Evolutionary conservation across 2,113 vertebrate species (phyloP), one percentile per base, ranked within the genome.

Genomic region (Anseranas semipalmata): DNA sequence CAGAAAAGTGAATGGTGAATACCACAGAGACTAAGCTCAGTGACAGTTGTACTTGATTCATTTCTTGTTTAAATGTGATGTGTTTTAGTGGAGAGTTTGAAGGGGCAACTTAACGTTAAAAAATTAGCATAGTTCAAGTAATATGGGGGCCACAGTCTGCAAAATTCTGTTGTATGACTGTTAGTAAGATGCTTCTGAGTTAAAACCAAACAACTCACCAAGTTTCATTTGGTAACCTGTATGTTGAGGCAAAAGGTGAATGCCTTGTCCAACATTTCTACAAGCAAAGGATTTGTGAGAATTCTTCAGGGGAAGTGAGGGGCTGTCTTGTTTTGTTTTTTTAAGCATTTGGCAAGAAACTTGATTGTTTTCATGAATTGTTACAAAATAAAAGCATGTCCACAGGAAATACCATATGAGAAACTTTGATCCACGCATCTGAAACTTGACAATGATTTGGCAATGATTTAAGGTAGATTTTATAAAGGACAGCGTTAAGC

Each of bases 331-430:
- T 10, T 16, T 70, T 45, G 22, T 46, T 75, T 84, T 46, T 75
- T 56, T 15, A 78, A 87, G 52, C n/a, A 10, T 72, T 67, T 93
- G 73, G 65, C 62, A 84, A 84, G 92, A 71, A 78, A 16, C 43
- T 85, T 67, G 66, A 55, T 83, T 87, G 68, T 70, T 92, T 83
- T 48, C 84, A 20, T 92, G 85, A 53, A 75, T 56, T 59, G 37
- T 90, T 93, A 58, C 53, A 82, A 87, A 92, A 84, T 70, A 86
- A 75, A 95, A 93, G 28, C 15, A 17, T 82, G 70, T 67, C 89
- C 74, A 85, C 62, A 89, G 66, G 93, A 95, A 95, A 76, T 43
- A 79, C 24, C 8, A 3, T 72, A 65, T 70, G 53, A 85, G 63
- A 66, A 90, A 70, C 74, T 77, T 92, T 87, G 78, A 82, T 95